Base-by-base conservation (phyloP, 2,888 invertebrate species). In the Gnatocerus cornutus region DNA sequence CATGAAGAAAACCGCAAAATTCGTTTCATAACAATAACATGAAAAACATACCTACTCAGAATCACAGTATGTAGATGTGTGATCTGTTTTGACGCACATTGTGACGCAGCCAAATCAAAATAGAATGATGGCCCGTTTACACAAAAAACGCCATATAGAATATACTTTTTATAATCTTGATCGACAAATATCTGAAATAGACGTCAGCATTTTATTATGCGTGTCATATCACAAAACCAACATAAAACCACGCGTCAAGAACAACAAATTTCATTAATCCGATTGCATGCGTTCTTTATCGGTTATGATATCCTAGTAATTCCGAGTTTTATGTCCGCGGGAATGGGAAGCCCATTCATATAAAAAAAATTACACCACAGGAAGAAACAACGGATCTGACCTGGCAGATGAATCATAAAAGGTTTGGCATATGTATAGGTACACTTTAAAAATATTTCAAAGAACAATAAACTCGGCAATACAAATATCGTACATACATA, bases 71-170 rank as follows among this genome's bases (percentile, higher is more conserved):
- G 4, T 39, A 41, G 9, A 43, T 56, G 41, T 43, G 21, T 16
- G 53, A 53, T 55, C n/a, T 21, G 14, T 41, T 12, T 14, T 12
- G 46, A 59, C 59, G 46, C 14, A 46, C 30, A 27, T 45, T 33
- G 13, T 59, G 58, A 58, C 58, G 58, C 58, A 58, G 6, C 12
- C 2, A 45, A 59, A 46, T 59, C 46, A 29, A 59, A 59, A 59
- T 30, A 59, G 59, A 59, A 45, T 46, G 5, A 58, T 43, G 41
- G 52, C 12, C 52, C 52, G 29, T 10, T 55, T 30, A 13, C 58
- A 58, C 41, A 43, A 43, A 58, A 58, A 43, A 37, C 13, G 16
- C 7, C 39, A 61, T 14, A 29, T 50, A n/a, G n/a, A n/a, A n/a
- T n/a, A 41, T 13, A 41, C 9, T 29, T 46, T 12, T 29, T 16